Evolutionary conservation across 2,888 invertebrate species (phyloP).

Genomic region (Crocallis elinguaria): DNA sequence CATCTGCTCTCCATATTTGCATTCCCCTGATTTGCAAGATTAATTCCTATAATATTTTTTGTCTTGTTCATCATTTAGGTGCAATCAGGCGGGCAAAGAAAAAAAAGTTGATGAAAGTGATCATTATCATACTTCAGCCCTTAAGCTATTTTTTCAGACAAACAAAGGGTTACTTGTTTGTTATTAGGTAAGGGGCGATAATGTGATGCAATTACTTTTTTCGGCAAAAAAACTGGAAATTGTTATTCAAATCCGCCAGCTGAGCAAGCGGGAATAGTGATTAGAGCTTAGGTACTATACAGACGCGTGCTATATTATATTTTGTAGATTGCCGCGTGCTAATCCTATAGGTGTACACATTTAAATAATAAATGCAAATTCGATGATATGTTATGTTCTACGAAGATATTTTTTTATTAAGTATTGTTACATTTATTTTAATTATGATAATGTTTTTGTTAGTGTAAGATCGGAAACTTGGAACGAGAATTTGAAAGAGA

Average conservation of each 20-base stretch:
- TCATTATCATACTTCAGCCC: slow-evolving; percentile 83
- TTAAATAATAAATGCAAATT: no score
- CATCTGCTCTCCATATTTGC: slow-evolving; percentile 80
- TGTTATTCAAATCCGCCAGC: slow-evolving; percentile 83
- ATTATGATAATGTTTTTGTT: no score
- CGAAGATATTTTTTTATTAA: no score
- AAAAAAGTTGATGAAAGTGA: slow-evolving; percentile 55
- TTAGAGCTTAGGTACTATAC: slow-evolving; percentile 53
- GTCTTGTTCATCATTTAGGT: slow-evolving; percentile 79
- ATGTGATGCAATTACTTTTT: slow-evolving; percentile 83
- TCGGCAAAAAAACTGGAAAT: slow-evolving; percentile 65
- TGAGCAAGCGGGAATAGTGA: slow-evolving; percentile 74
- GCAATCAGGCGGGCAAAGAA: slow-evolving; percentile 77
- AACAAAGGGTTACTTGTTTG: slow-evolving; percentile 83
- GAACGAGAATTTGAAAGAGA: no score
- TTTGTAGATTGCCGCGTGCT: no score
- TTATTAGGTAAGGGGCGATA: slow-evolving; percentile 84
- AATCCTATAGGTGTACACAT: no score
- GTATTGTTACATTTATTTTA: no score
- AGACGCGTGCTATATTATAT: slow-evolving; percentile 22
- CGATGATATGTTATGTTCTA: no score
- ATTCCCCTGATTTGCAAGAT: slow-evolving; percentile 80
- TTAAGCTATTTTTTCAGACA: slow-evolving; percentile 83
- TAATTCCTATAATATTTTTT: slow-evolving; percentile 82
- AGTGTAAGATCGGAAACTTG: no score